These are phyloP conservation scores for Ammodytes dubius DNA, from an alignment of 2,113 vertebrate species.

Conservation along the genomic window DNA sequence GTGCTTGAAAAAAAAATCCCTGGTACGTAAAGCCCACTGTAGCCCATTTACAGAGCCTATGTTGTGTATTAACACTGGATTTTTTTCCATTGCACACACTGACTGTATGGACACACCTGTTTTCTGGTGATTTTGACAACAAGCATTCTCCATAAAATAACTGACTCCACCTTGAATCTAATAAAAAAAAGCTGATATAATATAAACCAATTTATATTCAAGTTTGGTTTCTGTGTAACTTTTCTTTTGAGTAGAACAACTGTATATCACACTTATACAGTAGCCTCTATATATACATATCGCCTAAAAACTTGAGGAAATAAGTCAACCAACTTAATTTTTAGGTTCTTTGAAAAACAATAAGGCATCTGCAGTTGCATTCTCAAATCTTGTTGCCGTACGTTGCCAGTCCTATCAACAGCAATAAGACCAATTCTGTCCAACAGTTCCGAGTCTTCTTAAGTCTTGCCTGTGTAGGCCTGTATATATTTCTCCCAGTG, in stretches of 20 bases:
- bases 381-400: constrained; percentile 26
- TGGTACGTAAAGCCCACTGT: too few species aligned
- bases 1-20: too few species aligned
- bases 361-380: constrained; percentile 9
- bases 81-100: too few species aligned
- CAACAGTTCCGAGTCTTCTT: constrained; percentile 40
- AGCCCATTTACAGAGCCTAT: too few species aligned
- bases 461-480: constrained; percentile 20
- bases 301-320: constrained; percentile 29
- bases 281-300: background rate
- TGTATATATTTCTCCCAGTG: constrained; percentile 62
- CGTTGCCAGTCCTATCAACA: constrained; percentile 28
- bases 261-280: constrained; percentile 11
- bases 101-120: too few species aligned
- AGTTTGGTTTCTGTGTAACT: constrained; percentile 36
- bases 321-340: constrained; percentile 25
- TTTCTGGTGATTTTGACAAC: too few species aligned
- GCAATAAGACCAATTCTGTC: constrained; percentile 34
- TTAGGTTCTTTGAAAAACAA: constrained; percentile 37
- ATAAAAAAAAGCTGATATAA: constrained; percentile 4
- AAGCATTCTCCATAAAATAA: too few species aligned
- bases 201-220: constrained; percentile 52
- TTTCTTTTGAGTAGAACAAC: constrained; percentile 13
- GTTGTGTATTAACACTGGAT: too few species aligned
- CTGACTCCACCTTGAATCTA: background rate